Evolutionary conservation across 2,113 vertebrate genomes (phyloP), one percentile per base, ranked within the genome.

Genomic region (Phalacrocorax pelagicus): DNA sequence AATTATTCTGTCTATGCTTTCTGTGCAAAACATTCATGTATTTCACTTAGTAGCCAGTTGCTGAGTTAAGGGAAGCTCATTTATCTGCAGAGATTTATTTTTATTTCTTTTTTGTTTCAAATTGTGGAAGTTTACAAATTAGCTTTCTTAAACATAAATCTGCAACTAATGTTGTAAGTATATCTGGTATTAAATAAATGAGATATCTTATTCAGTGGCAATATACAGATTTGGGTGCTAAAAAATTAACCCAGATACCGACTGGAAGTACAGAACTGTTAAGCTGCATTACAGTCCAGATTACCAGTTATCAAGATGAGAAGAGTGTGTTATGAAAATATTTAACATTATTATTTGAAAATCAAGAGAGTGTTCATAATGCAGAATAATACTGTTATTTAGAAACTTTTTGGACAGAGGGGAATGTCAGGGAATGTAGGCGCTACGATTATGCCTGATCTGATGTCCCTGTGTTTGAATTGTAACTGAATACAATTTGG

Each of bases 1-100:
- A 98, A 98, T 95, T 98, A 96, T 96, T 88, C 86, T 90, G 83
- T 74, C 85, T 83, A 46, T 94, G 70, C 74, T 96, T 97, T 95
- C 81, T 34, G 6, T 94, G 54, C 57, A 73, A 40, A 32, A 11
- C 58, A 22, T 15, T 63, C 24, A 40, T 88, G 61, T 87, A 4
- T 98, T 96, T 73, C 47, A 77, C 40, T 57, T 40, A 21, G 55
- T 23, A 96, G 92, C 85, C 38, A 80, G 66, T 44, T 91, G 78
- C 80, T 95, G 46, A 80, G 67, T 86, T 46, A 23, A 62, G 65
- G 69, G 83, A 16, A 63, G 24, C 34, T 94, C 6, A 0, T 59
- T 82, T 73, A 4, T 57, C 55, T 72, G 29, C 73, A 32, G 0
- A n/a, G 38, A 21, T 89, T 86, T 79, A 6, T 67, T 95, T 86